phyloP scores from a whole-genome alignment of 2,113 vertebrate species.

The Euleptes europaea region DNA sequence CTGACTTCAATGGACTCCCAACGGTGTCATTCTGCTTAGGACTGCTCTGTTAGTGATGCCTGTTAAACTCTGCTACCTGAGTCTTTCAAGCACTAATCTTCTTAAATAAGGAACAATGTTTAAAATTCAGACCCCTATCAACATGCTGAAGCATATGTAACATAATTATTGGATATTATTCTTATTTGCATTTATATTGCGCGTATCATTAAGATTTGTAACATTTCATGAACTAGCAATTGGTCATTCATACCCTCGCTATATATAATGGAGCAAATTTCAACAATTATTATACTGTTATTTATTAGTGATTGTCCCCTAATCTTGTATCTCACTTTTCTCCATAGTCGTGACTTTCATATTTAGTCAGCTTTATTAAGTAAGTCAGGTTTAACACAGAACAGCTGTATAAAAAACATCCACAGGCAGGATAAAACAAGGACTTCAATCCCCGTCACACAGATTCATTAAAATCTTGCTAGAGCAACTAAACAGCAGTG shows the following conservation, averaged over 20 bases:
- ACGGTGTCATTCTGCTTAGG: no score
- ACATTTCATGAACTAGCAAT: constrained; percentile 6
- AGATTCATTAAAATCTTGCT: constrained; percentile 63
- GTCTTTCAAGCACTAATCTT: background rate
- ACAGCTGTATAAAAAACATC: constrained; percentile 23
- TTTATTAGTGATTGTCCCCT: background rate
- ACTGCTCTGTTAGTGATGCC: background rate
- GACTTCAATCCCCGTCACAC: constrained; percentile 33
- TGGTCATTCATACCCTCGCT: constrained; percentile 36
- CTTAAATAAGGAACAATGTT: background rate
- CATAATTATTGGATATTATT: constrained; percentile 10
- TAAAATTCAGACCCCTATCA: background rate
- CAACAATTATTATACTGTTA: background rate
- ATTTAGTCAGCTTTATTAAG: constrained; percentile 39
- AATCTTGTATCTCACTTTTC: constrained; percentile 31
- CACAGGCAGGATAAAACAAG: constrained; percentile 46
- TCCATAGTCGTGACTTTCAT: constrained; percentile 37
- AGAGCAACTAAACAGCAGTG: constrained; percentile 54
- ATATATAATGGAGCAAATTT: background rate
- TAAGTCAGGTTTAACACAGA: constrained; percentile 53
- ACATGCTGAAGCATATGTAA: background rate
- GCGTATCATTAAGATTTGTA: background rate
- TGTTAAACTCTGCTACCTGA: background rate
- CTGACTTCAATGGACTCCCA: no score
- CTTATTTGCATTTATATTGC: background rate